Evolutionary conservation across 2,888 invertebrate genomes (phyloP).

Genomic region (Dynastes grantii): DNA sequence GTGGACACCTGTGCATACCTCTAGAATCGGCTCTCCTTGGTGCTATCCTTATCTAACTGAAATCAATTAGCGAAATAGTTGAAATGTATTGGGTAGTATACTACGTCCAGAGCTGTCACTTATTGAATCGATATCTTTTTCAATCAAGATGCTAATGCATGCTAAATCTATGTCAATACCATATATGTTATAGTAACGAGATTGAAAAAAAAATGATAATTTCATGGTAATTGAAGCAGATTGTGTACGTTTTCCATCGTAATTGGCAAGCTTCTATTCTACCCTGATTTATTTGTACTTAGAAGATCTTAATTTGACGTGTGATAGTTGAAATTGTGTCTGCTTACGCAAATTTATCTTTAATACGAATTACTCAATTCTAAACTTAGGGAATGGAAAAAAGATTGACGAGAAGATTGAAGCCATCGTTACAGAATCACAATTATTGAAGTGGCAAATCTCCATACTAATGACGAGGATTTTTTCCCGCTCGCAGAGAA

Average conservation of each 20-base stretch:
- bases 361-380: too few species aligned
- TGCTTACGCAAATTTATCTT: too few species aligned
- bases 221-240: background rate
- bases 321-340: too few species aligned
- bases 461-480: too few species aligned
- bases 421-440: too few species aligned
- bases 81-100: background rate
- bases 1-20: conserved; percentile 42
- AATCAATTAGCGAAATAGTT: conserved; percentile 37
- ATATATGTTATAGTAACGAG: background rate
- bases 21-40: background rate
- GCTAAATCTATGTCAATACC: conserved; percentile 28
- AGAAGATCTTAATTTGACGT: too few species aligned
- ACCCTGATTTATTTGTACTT: too few species aligned
- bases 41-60: conserved; percentile 23
- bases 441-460: too few species aligned
- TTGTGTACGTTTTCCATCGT: conserved; percentile 2
- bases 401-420: too few species aligned
- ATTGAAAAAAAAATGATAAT: conserved; percentile 10
- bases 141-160: conserved; percentile 12
- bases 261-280: conserved; percentile 9
- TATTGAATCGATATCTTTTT: background rate
- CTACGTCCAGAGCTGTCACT: background rate
- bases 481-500: too few species aligned
- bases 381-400: too few species aligned